Evolutionary conservation across 2,797 vertebrate species (phyloP), one percentile per base, ranked within the genome.

Genomic region (Carapus acus): DNA sequence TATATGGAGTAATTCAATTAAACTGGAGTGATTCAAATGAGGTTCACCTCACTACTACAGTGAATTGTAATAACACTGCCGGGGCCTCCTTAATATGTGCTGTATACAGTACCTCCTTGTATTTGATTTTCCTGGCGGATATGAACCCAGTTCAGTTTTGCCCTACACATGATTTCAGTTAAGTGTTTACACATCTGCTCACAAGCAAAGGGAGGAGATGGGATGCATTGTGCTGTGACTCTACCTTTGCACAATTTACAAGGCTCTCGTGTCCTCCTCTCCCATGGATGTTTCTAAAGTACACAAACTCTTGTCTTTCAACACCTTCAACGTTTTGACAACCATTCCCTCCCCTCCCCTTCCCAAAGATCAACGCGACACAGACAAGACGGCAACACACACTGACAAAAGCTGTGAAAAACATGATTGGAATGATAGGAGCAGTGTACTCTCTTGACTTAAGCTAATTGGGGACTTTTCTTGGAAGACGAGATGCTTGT

Each of bases 381-480:
- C 15, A 19, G 54, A 77, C 74, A 5, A 69, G 27, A 73, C 24
- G 4, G 27, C 2, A 29, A 22, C 34, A 14, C 50, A 53, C 57
- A 65, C 49, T 67, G 54, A 68, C 51, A 37, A 2, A 9, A 61
- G 22, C 47, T 21, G 16, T 58, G 48, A 50, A 52, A 57, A 33
- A 44, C 37, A 23, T 4, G 19, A 33, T 52, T 27, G 49, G 20
- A 47, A 75, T 54, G 50, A 73, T 59, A 78, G 49, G 29, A 5
- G 23, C 7, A 0, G 29, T 11, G 40, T 48, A 54, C 49, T 34
- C 71, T 66, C 64, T 67, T 66, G 63, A 56, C 27, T 7, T 42
- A 8, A 2, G 43, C 48, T 75, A 75, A 80, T 79, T 73, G 65
- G 71, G 49, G 61, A 65, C 60, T 47, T 27, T 49, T 69, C 40